Evolutionary conservation across 2,797 vertebrate species (phyloP).

Genomic region (Cephalopachus bancanus): DNA sequence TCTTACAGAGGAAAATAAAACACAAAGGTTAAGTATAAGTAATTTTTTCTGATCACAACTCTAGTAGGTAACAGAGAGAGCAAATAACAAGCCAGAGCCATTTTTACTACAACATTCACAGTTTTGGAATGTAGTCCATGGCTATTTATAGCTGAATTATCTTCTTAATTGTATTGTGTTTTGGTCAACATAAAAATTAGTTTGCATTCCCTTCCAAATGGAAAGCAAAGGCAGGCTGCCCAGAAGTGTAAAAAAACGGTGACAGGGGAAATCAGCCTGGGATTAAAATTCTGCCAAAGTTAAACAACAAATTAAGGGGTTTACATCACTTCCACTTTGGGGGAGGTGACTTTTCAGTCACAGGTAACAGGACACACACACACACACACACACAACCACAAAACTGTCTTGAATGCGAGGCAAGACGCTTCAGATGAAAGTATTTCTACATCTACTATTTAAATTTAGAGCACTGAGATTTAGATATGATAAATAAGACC

Average conservation of each 20-base stretch:
- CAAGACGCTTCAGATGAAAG: not conserved
- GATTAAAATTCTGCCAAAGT: constrained; percentile 47
- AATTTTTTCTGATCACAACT: constrained; percentile 28
- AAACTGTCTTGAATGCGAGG: not conserved
- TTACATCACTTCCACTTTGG: constrained; percentile 35
- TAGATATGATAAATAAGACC: not conserved
- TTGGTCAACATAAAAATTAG: constrained; percentile 74
- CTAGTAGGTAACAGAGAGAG: not conserved
- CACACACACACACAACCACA: not conserved
- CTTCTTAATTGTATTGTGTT: constrained; percentile 77
- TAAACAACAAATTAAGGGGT: constrained; percentile 52
- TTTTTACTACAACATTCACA: constrained; percentile 67
- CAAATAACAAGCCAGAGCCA: constrained; percentile 33
- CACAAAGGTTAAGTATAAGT: not conserved
- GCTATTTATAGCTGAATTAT: constrained; percentile 78
- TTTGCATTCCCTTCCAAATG: constrained; percentile 68
- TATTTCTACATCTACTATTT: constrained; percentile 44
- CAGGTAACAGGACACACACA: constrained; percentile 42
- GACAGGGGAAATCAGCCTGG: not conserved
- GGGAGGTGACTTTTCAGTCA: constrained; percentile 5
- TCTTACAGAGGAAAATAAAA: constrained; percentile 37
- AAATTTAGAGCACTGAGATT: not conserved
- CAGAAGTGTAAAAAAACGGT: constrained; percentile 59
- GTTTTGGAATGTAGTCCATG: constrained; percentile 68
- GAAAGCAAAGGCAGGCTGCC: constrained; percentile 72